A percentile compares a stretch with the other conserved stretches of the same genome.
These are phyloP conservation scores for Heliconius congener DNA, from an alignment of 1,140 invertebrate species.

Conservation along the genomic window DNA sequence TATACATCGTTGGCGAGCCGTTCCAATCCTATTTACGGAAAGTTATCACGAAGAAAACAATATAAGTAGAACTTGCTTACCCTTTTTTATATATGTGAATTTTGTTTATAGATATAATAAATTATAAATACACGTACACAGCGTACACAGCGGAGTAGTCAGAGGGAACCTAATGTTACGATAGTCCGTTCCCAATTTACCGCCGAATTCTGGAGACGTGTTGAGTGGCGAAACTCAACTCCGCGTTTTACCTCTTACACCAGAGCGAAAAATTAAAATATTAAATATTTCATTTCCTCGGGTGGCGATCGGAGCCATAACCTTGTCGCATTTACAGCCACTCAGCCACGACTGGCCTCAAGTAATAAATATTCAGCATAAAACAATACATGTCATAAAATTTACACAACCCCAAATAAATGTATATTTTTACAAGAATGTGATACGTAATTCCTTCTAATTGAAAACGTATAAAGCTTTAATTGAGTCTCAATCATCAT, in stretches of 20 bases:
- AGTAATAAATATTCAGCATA: slow-evolving; percentile 10
- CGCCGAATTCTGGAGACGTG: no score
- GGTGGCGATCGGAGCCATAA: no score
- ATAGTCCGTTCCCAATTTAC: no score
- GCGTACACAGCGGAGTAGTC: no score
- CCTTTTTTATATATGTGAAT: slow-evolving; percentile 21
- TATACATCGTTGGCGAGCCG: slow-evolving; percentile 16
- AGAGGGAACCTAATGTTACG: no score
- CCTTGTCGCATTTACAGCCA: no score
- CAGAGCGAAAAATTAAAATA: no score
- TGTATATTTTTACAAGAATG: neutral
- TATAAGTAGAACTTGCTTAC: slow-evolving; percentile 18
- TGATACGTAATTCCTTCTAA: slow-evolving; percentile 9
- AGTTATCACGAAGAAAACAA: slow-evolving; percentile 27
- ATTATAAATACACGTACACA: no score
- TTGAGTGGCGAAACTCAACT: no score
- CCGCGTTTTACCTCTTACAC: no score
- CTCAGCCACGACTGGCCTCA: neutral
- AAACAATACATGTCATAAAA: neutral
- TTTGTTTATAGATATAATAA: slow-evolving; percentile 25
- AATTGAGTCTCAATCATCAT: slow-evolving; percentile 44
- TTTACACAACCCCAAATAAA: neutral
- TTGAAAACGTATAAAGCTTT: slow-evolving; percentile 34
- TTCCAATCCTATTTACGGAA: slow-evolving; percentile 26
- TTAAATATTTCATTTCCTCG: no score